phyloP scores from a whole-genome alignment of 2,888 invertebrate species.

The Netelia virgata region DNA sequence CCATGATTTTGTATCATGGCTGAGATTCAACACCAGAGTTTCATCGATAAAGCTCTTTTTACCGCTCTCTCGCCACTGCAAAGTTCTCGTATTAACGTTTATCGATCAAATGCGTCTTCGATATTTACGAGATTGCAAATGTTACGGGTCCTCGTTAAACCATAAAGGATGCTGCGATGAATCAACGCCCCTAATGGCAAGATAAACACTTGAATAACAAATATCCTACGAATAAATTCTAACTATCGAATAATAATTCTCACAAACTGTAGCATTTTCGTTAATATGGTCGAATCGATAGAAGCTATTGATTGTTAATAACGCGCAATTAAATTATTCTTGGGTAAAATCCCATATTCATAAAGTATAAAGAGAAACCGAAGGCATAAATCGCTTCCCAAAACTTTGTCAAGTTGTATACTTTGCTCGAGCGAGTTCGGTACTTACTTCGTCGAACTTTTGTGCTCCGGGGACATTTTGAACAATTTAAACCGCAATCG shows the following conservation, averaged over 20 bases:
- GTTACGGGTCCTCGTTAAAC: not conserved
- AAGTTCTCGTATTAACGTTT: conserved; percentile 3
- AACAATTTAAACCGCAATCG: conserved; percentile 14
- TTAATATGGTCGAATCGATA: not conserved
- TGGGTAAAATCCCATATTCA: conserved; percentile 10
- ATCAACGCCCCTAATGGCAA: no score
- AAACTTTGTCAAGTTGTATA: conserved; percentile 41
- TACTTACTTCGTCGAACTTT: conserved; percentile 35
- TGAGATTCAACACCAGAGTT: not conserved
- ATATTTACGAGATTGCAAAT: conserved; percentile 1
- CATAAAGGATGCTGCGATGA: not conserved
- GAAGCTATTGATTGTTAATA: not conserved
- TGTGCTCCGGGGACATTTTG: conserved; percentile 44
- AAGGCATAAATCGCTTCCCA: conserved; percentile 31
- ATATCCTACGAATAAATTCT: not conserved
- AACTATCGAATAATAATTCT: not conserved
- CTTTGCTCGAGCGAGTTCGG: conserved; percentile 36
- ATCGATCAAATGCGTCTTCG: conserved; percentile 48
- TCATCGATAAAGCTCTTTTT: not conserved
- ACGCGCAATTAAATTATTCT: conserved; percentile 6
- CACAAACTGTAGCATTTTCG: not conserved
- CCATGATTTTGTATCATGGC: not conserved
- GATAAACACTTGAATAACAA: not conserved
- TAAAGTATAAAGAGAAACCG: not conserved
- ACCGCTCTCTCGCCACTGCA: not conserved